Evolutionary conservation across 2,113 vertebrate genomes (phyloP), one percentile per base, ranked within the genome.

Genomic region (Notarius lentiginosus): DNA sequence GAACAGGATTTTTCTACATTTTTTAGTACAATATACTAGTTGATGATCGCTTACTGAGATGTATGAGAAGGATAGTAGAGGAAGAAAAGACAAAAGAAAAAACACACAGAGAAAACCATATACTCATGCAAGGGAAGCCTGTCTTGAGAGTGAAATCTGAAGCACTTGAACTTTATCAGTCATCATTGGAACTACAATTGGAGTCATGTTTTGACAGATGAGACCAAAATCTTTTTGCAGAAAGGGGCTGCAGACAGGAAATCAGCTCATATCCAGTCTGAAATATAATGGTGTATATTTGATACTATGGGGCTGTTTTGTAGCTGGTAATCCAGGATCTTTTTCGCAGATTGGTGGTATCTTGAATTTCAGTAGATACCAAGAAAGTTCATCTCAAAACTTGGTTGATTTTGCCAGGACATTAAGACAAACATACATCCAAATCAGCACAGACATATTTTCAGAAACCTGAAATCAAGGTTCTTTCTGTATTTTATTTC

Each of bases 101-200:
- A 53, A n/a, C 22, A 76, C 73, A 76, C 10, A 53, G 22, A 76
- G 73, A 76, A 47, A 76, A 73, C 22, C 70, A 73, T 41, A 73
- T 18, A 20, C 10, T 51, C 73, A 76, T 4, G 53, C 9, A 76
- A 14, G 22, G 7, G 73, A 76, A 76, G 47, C 11, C 49, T 22
- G 12, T 76, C 73, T 76, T 76, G 73, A 53, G 73, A 51, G 22
- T 22, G 7, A 76, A 76, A 51, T 76, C 53, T 76, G 10, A 22
- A 76, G 22, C 73, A 24, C 22, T 76, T 76, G 41, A 53, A n/a
- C 73, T 53, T 76, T 76, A 22, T 22, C 73, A 76, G 20, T 53
- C 47, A n/a, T 51, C 73, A 51, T 76, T 76, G 41, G 70, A 73
- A 73, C 41, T 22, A 47, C 17, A 49, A 22, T 73, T 73, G 70